Evolutionary conservation across 2,113 vertebrate species (phyloP).

Genomic region (Corythornis madagascariensis): DNA sequence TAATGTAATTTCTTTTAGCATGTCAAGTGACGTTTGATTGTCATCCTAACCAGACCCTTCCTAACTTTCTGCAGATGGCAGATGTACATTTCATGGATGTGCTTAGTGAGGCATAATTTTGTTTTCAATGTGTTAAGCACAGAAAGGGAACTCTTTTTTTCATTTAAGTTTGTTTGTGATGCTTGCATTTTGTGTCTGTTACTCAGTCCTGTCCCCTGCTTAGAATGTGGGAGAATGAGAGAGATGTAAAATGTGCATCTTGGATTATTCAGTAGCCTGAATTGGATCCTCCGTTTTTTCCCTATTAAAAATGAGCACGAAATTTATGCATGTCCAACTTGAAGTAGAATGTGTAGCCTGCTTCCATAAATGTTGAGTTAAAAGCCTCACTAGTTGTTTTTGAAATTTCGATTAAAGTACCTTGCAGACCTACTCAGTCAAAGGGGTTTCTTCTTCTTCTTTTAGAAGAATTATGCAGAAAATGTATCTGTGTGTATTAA

Average conservation of each 20-base stretch:
- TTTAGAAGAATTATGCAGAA: neutral
- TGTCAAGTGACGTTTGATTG: conserved; percentile 68
- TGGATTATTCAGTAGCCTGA: conserved; percentile 7
- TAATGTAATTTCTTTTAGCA: conserved; percentile 73
- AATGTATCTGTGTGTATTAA: conserved; percentile 1
- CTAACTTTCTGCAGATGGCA: conserved; percentile 70
- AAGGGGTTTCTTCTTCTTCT: neutral
- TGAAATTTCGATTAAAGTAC: conserved; percentile 7
- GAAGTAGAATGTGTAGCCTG: conserved; percentile 41
- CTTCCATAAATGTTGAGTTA: conserved; percentile 63
- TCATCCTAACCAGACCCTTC: conserved; percentile 56
- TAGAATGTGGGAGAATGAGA: conserved; percentile 63
- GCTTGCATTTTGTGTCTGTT: conserved; percentile 70
- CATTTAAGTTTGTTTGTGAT: conserved; percentile 61
- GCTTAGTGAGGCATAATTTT: conserved; percentile 58
- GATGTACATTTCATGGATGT: conserved; percentile 31
- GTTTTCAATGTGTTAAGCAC: conserved; percentile 35
- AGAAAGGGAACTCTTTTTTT: conserved; percentile 29
- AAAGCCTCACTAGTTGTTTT: conserved; percentile 22
- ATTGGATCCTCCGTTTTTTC: conserved; percentile 23
- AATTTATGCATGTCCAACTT: conserved; percentile 32
- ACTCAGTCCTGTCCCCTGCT: neutral
- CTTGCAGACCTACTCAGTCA: neutral
- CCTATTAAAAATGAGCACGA: conserved; percentile 33
- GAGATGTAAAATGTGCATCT: conserved; percentile 8